Evolutionary conservation across 2,888 invertebrate species (phyloP), one percentile per base, ranked within the genome.

Genomic region (Elegia similella): DNA sequence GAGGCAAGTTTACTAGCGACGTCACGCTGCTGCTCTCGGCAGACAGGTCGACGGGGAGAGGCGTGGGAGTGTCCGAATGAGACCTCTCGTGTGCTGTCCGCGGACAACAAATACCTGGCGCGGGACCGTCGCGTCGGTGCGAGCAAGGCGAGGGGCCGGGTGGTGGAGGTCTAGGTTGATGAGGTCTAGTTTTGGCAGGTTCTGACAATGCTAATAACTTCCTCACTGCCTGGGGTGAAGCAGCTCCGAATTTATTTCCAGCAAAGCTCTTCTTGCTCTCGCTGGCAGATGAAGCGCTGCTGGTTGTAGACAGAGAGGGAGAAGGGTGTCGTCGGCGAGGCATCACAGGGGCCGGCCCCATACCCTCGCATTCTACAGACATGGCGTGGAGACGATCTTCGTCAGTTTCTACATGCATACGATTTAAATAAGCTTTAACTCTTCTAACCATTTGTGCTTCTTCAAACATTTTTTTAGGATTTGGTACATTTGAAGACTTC

Each of bases 381-480:
- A 99, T 92, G 55, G 95, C 95, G 76, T 98, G 97, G 59, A 99
- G 91, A 59, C 95, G 94, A 69, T 97, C 96, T 84, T 99, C 99
- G 78, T 99, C 98, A 10, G 95, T 96, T 70, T 97, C 96, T 6
- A 98, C 97, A 71, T 97, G 96, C 93, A 99, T 95, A 72, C 97
- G 96, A 66, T 96, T 96, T 60, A 99, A 93, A 88, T 99, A 99
- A 2, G 99, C 97, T 82, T 99, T 98, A 6, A 99, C 99, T 58
- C 98, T 93, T 32, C 99, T 94, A 57, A 98, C 98, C 99, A 99
- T 99, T 89, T 99, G 98, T 32, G 99, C 98, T 92, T 99, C 98
- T 85, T 99, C 99, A 84, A 98, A 99, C 98, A 99, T 98, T 85
- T 98, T 98, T 88, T 98, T 98, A 55, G 98, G 97, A 87, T 99